These are phyloP conservation scores for Gibbula magus DNA, from an alignment of 2,888 invertebrate genomes.

Conservation along the genomic window DNA sequence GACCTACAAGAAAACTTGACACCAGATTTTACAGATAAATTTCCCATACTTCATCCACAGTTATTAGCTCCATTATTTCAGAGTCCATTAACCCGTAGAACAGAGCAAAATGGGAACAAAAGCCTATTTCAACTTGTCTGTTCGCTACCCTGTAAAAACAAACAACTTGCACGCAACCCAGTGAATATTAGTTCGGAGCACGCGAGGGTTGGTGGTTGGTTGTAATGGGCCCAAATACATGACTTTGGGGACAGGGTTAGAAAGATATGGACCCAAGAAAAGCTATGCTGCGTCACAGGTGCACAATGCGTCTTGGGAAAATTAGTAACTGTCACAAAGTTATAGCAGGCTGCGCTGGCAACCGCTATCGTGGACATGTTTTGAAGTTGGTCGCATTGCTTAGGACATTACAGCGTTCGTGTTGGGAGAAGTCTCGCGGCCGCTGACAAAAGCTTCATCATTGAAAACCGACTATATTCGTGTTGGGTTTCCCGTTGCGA, in stretches of 20 bases:
- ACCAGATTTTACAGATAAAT: neutral
- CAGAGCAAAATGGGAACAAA: neutral
- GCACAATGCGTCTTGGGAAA: no score
- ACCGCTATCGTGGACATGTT: neutral
- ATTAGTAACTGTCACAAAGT: neutral
- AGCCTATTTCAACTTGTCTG: neutral
- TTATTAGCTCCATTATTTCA: neutral
- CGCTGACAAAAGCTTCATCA: neutral
- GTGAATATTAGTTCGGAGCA: neutral
- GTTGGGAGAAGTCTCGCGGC: no score
- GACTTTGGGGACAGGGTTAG: neutral
- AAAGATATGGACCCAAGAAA: neutral
- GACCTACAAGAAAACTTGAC: no score
- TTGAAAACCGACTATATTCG: neutral
- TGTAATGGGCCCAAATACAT: neutral
- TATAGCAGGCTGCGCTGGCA: neutral
- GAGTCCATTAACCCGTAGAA: neutral
- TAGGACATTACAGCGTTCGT: neutral
- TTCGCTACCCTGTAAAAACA: neutral
- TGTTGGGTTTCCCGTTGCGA: neutral
- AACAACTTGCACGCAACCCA: constrained; percentile 2
- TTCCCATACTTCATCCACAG: constrained; percentile 9
- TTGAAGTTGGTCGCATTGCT: no score
- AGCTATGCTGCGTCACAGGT: neutral
- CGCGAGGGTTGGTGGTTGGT: neutral